These are phyloP conservation scores for Nipponacmea schrenckii DNA, from an alignment of 2,888 invertebrate genomes.

Conservation along the genomic window DNA sequence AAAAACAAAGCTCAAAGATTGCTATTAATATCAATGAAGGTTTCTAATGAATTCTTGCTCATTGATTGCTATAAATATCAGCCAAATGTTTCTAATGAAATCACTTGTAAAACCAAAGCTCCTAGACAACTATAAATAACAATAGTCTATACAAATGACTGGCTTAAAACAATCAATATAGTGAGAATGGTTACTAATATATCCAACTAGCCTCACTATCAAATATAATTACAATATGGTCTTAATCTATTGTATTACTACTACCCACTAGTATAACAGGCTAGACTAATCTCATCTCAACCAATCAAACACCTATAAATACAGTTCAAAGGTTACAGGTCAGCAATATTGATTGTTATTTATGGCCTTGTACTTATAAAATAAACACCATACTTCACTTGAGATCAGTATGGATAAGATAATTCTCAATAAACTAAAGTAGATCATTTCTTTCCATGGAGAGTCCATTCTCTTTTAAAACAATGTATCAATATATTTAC, in stretches of 20 bases:
- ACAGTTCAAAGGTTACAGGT: background rate
- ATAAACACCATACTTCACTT: background rate
- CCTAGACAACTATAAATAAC: no score
- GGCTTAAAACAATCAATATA: slow-evolving; percentile 2
- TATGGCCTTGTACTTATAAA: background rate
- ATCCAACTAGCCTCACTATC: background rate
- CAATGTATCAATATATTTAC: no score
- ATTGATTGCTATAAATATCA: no score
- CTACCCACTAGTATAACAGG: background rate
- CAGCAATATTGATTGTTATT: background rate
- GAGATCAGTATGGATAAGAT: background rate
- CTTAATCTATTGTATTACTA: slow-evolving; percentile 1
- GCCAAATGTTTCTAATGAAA: no score
- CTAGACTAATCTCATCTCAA: background rate
- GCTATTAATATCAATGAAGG: no score
- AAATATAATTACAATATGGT: slow-evolving; percentile 5
- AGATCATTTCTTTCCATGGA: no score
- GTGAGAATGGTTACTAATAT: background rate
- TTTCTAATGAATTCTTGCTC: no score
- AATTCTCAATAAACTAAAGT: no score
- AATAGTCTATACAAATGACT: no score
- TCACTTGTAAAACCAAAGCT: no score
- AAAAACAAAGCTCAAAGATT: no score
- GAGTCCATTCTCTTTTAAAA: no score
- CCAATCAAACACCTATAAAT: background rate